Evolutionary conservation across 2,113 vertebrate species (phyloP).

Genomic region (Ictalurus punctatus): DNA sequence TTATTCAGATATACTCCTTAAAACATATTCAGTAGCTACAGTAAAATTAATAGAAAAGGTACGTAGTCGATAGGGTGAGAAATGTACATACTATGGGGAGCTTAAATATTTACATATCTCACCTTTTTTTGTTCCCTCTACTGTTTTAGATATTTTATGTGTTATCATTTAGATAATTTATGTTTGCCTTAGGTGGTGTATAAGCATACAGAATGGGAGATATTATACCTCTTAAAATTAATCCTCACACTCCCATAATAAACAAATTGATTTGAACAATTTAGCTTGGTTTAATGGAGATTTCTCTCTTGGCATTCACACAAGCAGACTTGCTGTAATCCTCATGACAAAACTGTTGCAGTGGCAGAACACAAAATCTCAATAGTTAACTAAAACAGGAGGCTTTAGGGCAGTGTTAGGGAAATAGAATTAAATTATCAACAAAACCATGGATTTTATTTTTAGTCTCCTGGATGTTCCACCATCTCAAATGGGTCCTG

Average conservation of each 20-base stretch:
- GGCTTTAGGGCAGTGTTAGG: background rate
- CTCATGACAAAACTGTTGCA: background rate
- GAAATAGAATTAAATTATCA: background rate
- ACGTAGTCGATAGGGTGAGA: background rate
- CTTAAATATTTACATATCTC: background rate
- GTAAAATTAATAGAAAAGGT: background rate
- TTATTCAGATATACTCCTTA: background rate
- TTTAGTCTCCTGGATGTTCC: background rate
- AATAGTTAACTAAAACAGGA: background rate
- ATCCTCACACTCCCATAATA: background rate
- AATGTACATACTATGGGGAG: background rate
- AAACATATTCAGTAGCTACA: background rate
- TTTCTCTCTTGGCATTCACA: background rate
- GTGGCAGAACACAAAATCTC: background rate
- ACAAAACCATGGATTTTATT: background rate
- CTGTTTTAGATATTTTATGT: background rate
- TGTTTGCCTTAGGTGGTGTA: background rate
- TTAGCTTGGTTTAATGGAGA: background rate
- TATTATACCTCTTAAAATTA: background rate
- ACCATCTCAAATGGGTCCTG: constrained; percentile 57
- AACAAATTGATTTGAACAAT: background rate
- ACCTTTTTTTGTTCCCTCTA: background rate
- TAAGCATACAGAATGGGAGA: background rate
- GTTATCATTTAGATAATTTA: no score
- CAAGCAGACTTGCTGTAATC: background rate